Conservation (phyloP, 2,113 vertebrate genomes). For the Menura novaehollandiae region DNA sequence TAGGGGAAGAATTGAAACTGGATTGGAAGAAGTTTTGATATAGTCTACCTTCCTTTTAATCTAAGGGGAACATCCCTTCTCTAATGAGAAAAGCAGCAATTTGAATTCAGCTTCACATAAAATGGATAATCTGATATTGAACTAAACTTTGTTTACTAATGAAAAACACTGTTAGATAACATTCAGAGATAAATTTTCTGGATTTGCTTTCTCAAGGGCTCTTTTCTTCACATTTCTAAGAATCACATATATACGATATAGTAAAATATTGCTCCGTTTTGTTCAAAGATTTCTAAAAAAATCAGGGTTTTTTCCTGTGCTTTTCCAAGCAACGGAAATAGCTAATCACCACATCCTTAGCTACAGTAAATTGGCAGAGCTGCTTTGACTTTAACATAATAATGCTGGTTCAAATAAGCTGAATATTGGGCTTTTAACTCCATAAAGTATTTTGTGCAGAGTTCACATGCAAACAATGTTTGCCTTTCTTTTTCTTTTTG, state of each 20-base stretch:
- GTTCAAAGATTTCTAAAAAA: conserved; percentile 25
- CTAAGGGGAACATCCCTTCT: conserved; percentile 34
- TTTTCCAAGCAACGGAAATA: conserved; percentile 10
- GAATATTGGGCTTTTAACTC: not conserved
- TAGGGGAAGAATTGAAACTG: conserved; percentile 1
- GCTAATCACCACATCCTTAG: not conserved
- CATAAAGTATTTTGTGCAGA: not conserved
- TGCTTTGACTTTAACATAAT: not conserved
- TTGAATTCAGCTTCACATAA: not conserved
- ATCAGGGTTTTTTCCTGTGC: not conserved
- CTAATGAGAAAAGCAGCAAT: conserved; percentile 44
- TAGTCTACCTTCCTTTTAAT: conserved; percentile 47
- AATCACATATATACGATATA: not conserved
- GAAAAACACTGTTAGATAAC: not conserved
- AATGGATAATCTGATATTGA: conserved; percentile 3
- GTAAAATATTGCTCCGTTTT: conserved; percentile 5
- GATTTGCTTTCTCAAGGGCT: conserved; percentile 12
- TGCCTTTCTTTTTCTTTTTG: not conserved
- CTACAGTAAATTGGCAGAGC: not conserved
- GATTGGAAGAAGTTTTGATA: conserved; percentile 17
- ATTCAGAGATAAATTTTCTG: conserved; percentile 29
- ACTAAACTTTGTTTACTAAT: not conserved
- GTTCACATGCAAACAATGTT: not conserved
- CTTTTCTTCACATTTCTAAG: conserved; percentile 43
- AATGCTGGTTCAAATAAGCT: not conserved